Conservation (phyloP, 2,797 vertebrate genomes). For the Chloroceryle inda region DNA sequence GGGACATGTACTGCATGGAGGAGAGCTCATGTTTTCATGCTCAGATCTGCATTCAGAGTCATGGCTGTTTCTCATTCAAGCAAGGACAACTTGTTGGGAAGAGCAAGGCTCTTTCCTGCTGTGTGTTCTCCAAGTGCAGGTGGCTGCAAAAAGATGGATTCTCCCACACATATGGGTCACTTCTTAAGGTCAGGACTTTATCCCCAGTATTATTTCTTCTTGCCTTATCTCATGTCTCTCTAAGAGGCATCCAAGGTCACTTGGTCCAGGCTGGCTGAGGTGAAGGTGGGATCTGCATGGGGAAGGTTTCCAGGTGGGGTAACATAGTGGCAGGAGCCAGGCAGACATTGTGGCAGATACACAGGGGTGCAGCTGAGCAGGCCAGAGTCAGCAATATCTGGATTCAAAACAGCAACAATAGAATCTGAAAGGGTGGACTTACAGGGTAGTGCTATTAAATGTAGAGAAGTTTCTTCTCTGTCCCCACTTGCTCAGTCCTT, state of each 20-base stretch:
- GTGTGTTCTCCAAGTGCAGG: neutral
- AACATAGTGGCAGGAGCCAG: neutral
- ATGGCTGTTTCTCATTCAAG: neutral
- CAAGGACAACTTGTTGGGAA: neutral
- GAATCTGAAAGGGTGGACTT: neutral
- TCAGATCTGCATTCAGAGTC: neutral
- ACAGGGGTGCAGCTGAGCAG: neutral
- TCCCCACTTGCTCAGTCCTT: neutral
- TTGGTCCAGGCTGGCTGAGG: neutral
- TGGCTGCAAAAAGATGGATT: rapidly evolving
- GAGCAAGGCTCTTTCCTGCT: neutral
- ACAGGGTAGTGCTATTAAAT: neutral
- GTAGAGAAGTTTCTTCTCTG: neutral
- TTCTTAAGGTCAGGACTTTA: neutral
- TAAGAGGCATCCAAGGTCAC: neutral
- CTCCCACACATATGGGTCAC: neutral
- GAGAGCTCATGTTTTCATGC: neutral
- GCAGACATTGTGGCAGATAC: neutral
- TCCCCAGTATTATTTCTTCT: neutral
- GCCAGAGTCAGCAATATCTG: neutral
- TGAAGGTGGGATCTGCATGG: neutral
- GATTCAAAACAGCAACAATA: neutral
- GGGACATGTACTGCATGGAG: neutral
- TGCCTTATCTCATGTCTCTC: neutral
- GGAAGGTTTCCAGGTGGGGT: neutral